Conservation (phyloP, 2,797 vertebrate species). For the Poecilia picta region DNA sequence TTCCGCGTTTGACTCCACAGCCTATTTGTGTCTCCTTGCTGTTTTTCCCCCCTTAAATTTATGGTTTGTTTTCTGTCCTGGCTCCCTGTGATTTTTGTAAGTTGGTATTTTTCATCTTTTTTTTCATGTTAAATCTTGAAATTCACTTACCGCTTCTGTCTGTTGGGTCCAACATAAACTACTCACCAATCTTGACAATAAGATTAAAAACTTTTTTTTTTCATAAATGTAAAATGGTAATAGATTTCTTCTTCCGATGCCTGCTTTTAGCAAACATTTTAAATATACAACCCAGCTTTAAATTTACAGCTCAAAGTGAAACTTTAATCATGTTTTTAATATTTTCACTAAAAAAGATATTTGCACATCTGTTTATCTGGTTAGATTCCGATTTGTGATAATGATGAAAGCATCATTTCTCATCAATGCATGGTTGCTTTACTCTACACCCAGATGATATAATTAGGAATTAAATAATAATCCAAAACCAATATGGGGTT, state of each 20-base stretch:
- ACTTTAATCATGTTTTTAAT: neutral
- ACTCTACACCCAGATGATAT: conserved; percentile 42
- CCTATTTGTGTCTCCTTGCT: too few relatives aligned
- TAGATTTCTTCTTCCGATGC: neutral
- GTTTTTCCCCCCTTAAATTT: too few relatives aligned
- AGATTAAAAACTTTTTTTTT: neutral
- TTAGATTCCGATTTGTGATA: conserved; percentile 55
- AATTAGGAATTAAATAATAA: conserved; percentile 69
- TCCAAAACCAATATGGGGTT: conserved; percentile 67
- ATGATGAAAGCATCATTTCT: conserved; percentile 56
- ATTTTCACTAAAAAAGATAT: neutral
- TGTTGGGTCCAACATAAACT: too few relatives aligned
- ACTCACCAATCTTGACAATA: too few relatives aligned
- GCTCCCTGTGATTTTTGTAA: too few relatives aligned
- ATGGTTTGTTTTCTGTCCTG: too few relatives aligned
- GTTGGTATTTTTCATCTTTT: too few relatives aligned
- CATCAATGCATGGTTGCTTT: conserved; percentile 43
- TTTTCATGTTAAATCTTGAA: too few relatives aligned
- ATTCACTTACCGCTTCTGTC: too few relatives aligned
- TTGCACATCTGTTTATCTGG: neutral
- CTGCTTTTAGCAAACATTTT: neutral
- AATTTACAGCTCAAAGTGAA: neutral
- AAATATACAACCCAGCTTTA: neutral
- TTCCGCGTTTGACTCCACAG: too few relatives aligned
- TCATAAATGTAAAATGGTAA: neutral